Base-by-base conservation (phyloP, 2,797 vertebrate species). In the Hyperoplus lanceolatus region DNA sequence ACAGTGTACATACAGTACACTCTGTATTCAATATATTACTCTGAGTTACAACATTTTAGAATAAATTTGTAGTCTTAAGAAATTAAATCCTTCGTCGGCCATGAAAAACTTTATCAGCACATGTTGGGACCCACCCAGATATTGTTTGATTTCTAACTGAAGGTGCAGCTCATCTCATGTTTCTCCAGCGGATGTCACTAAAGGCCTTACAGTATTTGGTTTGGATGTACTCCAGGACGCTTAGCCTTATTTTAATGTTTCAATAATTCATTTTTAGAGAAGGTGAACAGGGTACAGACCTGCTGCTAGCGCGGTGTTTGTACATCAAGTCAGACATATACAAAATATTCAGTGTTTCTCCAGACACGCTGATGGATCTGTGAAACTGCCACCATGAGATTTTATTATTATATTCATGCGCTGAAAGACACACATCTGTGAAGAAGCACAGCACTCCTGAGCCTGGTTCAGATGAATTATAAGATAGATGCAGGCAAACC, bases 151-250 rank as follows among this genome's bases (percentile, higher is more conserved):
- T 41, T 42, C 45, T 21, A 42, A 67, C 7, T 54, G 8, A 79
- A 39, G 5, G 46, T 38, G 29, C 48, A n/a, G 77, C 68, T 83
- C 14, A 71, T 83, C 42, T 79, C 58, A 55, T 67, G 45, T 74
- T 77, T 81, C 80, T 81, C 80, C 84, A 86, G 78, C 71, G 80
- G 81, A 85, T 85, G 83, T 84, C 84, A 88, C 73, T 77, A 84
- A 73, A 81, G 79, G 66, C 15, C 56, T 71, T 6, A 15, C 42
- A 79, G 50, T 49, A 15, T 39, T 16, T 60, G 29, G 53, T 41
- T 4, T 7, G 9, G 14, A 15, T 29, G 43, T 45, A 36, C 62
- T 66, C 15, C 16, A 55, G 21, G 36, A 39, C 29, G 6, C n/a
- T 70, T 46, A 21, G 57, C 3, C 15, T 21, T 14, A 7, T 58